Base-by-base conservation (phyloP, 2,113 vertebrate species). In the Chaenogobius annularis region DNA sequence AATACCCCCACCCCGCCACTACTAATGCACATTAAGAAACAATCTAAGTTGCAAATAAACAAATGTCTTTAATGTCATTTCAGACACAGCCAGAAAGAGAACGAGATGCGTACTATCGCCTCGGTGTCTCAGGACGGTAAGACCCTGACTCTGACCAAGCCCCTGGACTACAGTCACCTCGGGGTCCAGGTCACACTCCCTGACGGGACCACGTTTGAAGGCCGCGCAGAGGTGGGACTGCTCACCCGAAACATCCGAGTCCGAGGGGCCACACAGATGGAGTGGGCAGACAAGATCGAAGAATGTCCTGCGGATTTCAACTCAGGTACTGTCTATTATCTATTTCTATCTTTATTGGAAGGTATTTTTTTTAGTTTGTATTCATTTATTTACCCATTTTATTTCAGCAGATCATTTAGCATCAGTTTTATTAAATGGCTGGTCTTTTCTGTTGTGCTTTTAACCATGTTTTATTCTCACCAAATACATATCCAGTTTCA, bases 241-340 rank as follows among this genome's bases (percentile, higher is more conserved):
- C 94, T 96, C 72, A 96, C 94, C 75, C 93, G 95, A 83, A 96
- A 96, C 87, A 91, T 96, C 1, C 73, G 95, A 22, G 92, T 96
- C 7, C 92, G 93, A 84, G 95, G 95, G 1, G 93, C 94, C 47
- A 75, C 85, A 46, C 77, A 93, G 8, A 2, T 82, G 10, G 94
- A 94, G 5, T 96, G 95, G 95, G 85, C 78, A 11, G 85, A 94
- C 64, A 66, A 74, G 63, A 92, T 96, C 12, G 62, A 90, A 66
- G 88, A 93, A 3, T 96, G 95, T 40, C 93, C 94, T 0, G 92
- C 86, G 8, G 95, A 92, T 70, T 96, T 96, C 19, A 67, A 96
- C 83, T 93, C 94, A 90, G 95, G 95, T 96, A 83, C 66, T 12
- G 94, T 96, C 82, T 63, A 10, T 61, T 35, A 47, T 63, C 35